Base-by-base conservation (phyloP, 2,888 invertebrate species). In the Iphiclides podalirius region DNA sequence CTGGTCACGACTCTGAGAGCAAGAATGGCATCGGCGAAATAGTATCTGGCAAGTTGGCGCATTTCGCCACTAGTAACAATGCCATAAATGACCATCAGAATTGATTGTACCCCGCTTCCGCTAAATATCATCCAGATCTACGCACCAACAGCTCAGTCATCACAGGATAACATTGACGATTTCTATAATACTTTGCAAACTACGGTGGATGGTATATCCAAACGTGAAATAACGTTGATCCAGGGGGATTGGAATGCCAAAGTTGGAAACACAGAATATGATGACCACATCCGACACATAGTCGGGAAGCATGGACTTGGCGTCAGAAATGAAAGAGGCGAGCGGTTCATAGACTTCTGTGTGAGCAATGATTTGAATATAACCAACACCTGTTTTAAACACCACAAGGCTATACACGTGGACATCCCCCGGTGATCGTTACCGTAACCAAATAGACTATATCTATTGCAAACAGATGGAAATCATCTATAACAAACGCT, bases 221-320 rank as follows among this genome's bases (percentile, higher is more conserved):
- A 46, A 0, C 50, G 51, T 39, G 55, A 55, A 13, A 2, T 47
- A 4, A 20, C 46, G 1, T 7, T 56, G 7, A 23, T 56, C 26
- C 17, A 52, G 1, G 56, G 58, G 0, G 58, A 58, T 16, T 58
- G 53, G 23, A 56, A 59, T 35, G 54, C 56, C 0, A 59, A 59
- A 31, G 28, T 56, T 1, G 55, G 49, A 1, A 35, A 16, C 13
- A 50, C 40, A 1, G 11, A n/a, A 26, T 14, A 17, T 2, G 41
- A 37, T 12, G 45, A 28, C n/a, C 42, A 55, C 33, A 23, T 47
- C 1, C 16, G 38, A 9, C 40, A 40, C 16, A 8, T 26, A 1
- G 53, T 48, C 1, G 58, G 52, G 6, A 46, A 40, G 7, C 45
- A 49, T 41, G 58, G 58, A 2, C 51, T 54, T 8, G 53, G 58